phyloP scores from a whole-genome alignment of 2,888 invertebrate genomes.

The Gnatocerus cornutus region DNA sequence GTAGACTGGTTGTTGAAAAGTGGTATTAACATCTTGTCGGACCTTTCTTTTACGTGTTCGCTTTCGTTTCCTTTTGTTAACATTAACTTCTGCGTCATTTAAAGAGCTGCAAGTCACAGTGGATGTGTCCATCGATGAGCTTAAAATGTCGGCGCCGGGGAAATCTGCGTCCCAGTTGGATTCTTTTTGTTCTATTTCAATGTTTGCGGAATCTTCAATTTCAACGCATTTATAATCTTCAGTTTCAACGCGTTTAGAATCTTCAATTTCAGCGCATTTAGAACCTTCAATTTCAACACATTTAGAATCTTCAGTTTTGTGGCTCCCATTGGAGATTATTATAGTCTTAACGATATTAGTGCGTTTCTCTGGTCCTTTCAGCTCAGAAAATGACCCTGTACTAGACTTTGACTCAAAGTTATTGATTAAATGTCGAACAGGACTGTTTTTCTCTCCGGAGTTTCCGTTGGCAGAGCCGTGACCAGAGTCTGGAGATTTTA shows the following conservation, averaged over 20 bases:
- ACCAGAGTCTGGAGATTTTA: constrained; percentile 3
- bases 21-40: neutral
- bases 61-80: constrained; percentile 15
- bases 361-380: constrained; percentile 1
- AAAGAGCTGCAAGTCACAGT: neutral
- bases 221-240: neutral
- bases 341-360: constrained; percentile 47
- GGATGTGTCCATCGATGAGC: neutral
- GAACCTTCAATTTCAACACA: neutral
- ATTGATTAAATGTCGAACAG: neutral
- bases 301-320: neutral
- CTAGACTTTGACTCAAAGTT: constrained; percentile 27
- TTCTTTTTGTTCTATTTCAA: neutral
- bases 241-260: neutral
- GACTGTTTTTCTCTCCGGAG: neutral
- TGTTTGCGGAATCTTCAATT: too few species aligned
- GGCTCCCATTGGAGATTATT: constrained; percentile 28
- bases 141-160: neutral
- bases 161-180: neutral
- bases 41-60: constrained; percentile 3
- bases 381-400: constrained; percentile 14
- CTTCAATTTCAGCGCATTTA: neutral
- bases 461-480: neutral
- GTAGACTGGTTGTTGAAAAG: neutral
- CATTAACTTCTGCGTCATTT: neutral